A percentile compares a stretch with the other conserved stretches of the same genome.
These are phyloP conservation scores for Monopis laevigella DNA, from an alignment of 2,888 invertebrate species.

Conservation along the genomic window DNA sequence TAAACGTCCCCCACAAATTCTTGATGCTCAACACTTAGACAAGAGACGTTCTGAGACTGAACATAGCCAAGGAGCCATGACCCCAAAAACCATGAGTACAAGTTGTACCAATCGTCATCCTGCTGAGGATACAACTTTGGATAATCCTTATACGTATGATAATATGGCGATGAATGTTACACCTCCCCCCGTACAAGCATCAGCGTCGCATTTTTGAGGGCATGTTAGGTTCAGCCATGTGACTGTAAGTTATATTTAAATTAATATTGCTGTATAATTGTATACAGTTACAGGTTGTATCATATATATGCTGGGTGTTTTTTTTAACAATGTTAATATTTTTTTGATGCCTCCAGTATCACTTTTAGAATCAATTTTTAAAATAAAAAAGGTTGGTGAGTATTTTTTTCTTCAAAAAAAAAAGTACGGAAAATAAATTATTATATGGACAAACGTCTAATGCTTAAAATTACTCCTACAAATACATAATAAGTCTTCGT, in stretches of 20 bases:
- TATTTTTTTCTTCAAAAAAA: too few relatives aligned
- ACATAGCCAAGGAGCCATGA: slow-evolving; percentile 66
- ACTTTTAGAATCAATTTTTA: too few relatives aligned
- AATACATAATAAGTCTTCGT: too few relatives aligned
- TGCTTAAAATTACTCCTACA: too few relatives aligned
- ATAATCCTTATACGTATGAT: slow-evolving; percentile 74
- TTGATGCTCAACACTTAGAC: slow-evolving; percentile 47
- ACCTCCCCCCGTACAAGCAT: slow-evolving; percentile 47
- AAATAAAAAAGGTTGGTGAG: too few relatives aligned
- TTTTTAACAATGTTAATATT: too few relatives aligned
- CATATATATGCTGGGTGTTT: too few relatives aligned
- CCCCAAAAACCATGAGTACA: slow-evolving; percentile 74
- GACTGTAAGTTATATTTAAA: not conserved
- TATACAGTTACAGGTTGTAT: too few relatives aligned
- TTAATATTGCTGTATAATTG: too few relatives aligned
- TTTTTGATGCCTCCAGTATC: too few relatives aligned
- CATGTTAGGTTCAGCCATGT: not conserved
- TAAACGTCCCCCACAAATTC: slow-evolving; percentile 36
- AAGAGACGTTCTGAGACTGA: slow-evolving; percentile 49
- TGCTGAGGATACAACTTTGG: slow-evolving; percentile 79
- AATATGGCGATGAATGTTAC: slow-evolving; percentile 80
- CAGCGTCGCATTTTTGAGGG: slow-evolving; percentile 2
- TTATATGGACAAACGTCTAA: too few relatives aligned
- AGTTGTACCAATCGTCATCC: slow-evolving; percentile 75
- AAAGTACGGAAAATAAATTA: too few relatives aligned